Conservation (phyloP, 2,888 invertebrate species). For the Epirrhoe alternata region DNA sequence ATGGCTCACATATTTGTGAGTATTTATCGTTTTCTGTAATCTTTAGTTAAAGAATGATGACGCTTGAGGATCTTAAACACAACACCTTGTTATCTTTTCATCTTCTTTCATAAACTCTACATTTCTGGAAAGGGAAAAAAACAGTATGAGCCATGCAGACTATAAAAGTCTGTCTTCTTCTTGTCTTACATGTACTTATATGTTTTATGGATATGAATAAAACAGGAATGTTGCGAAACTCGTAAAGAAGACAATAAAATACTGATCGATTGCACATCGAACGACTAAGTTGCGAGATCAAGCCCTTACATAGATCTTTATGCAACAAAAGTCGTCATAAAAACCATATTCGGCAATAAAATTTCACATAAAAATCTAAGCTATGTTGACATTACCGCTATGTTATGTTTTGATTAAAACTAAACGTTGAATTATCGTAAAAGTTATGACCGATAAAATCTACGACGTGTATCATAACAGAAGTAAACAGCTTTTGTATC, state of each 20-base stretch:
- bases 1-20: constrained; percentile 15
- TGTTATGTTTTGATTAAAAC: constrained; percentile 39
- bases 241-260: constrained; percentile 61
- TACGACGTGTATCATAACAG: background rate
- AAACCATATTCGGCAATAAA: constrained; percentile 55
- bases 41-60: background rate
- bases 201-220: constrained; percentile 9
- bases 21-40: constrained; percentile 11
- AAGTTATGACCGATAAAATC: constrained; percentile 10
- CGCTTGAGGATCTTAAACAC: background rate
- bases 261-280: constrained; percentile 57
- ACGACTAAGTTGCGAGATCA: constrained; percentile 49
- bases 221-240: constrained; percentile 45
- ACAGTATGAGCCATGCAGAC: background rate
- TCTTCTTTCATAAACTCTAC: background rate
- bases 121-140: background rate
- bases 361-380: constrained; percentile 46
- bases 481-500: background rate
- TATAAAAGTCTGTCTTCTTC: no score
- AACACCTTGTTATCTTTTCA: background rate
- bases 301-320: constrained; percentile 40
- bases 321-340: constrained; percentile 48
- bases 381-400: constrained; percentile 38
- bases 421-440: constrained; percentile 21
- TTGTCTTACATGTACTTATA: background rate